Conservation (phyloP, 2,113 vertebrate genomes). For the Origma solitaria region DNA sequence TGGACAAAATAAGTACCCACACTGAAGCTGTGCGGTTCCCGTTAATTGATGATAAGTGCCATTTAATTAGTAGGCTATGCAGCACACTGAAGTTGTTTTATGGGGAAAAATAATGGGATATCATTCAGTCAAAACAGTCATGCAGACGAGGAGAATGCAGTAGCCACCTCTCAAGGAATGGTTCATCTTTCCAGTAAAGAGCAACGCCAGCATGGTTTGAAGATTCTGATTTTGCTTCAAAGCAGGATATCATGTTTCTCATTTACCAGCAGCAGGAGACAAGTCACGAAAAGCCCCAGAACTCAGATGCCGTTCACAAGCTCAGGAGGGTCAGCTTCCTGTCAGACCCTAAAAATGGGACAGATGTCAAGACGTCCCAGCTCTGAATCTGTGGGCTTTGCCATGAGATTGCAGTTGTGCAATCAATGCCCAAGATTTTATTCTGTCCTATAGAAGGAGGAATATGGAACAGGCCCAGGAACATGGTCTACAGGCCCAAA, state of each 20-base stretch:
- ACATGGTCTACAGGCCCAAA: background rate
- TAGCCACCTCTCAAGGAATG: background rate
- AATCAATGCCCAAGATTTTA: background rate
- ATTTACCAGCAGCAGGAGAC: constrained; percentile 3
- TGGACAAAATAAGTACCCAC: background rate
- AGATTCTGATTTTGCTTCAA: constrained; percentile 10
- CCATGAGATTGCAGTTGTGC: background rate
- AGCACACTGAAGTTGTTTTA: background rate
- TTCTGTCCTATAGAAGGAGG: background rate
- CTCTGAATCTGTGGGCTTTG: background rate
- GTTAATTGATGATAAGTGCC: background rate
- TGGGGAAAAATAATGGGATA: background rate
- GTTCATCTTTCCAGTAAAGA: constrained; percentile 22
- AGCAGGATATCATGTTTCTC: background rate
- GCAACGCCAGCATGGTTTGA: background rate
- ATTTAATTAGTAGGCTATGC: background rate
- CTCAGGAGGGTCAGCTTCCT: background rate
- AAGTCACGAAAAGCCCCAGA: background rate
- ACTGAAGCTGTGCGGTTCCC: background rate
- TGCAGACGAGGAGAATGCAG: constrained; percentile 3
- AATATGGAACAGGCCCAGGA: rapidly evolving
- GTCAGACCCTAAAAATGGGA: background rate
- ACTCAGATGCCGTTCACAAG: background rate
- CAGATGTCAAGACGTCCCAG: background rate
- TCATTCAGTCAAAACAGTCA: background rate